Evolutionary conservation across 2,797 vertebrate species (phyloP), one percentile per base, ranked within the genome.

Genomic region (Bothrops alternatus): DNA sequence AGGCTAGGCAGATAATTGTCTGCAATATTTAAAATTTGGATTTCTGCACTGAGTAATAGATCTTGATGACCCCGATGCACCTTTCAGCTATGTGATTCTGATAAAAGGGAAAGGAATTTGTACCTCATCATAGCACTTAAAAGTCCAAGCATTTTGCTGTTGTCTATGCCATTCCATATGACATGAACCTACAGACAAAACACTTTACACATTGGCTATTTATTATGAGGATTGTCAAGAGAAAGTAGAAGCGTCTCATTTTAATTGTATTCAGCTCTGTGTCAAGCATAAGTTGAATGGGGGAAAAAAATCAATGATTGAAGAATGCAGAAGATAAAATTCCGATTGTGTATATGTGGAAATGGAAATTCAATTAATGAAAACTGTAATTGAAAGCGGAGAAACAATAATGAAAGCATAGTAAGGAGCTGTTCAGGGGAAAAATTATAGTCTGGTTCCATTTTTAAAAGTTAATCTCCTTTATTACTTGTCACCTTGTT

Each of bases 251-350:
- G 32, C 8, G 18, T 23, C 47, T 56, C 60, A 8, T 53, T 16
- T 89, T 92, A 89, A 23, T 92, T 32, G 37, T 85, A 55, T 90
- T 63, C 91, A 63, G 55, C n/a, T 63, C 23, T 47, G 28, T 11
- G 57, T 57, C 56, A 85, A 89, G 28, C 20, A 61, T 57, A 85
- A n/a, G 56, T 23, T 63, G 55, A 61, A n/a, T 55, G 1, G 26
- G 20, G 56, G 2, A 10, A 26, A 25, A 16, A 86, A 47, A 88
- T 82, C 87, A 92, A 82, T 92, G 87, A 7, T 20, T 55, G 87
- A 89, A 89, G 82, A 61, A 89, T 37, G 42, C n/a, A 92, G 89
- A 61, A 61, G 69, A 55, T n/a, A 73, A 89, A 92, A 63, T 89
- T 92, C 57, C 73, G 42, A 63, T 86, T 61, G 58, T 12, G 13